Evolutionary conservation across 1,140 invertebrate species (phyloP).

Genomic region (Anastatus disparis): DNA sequence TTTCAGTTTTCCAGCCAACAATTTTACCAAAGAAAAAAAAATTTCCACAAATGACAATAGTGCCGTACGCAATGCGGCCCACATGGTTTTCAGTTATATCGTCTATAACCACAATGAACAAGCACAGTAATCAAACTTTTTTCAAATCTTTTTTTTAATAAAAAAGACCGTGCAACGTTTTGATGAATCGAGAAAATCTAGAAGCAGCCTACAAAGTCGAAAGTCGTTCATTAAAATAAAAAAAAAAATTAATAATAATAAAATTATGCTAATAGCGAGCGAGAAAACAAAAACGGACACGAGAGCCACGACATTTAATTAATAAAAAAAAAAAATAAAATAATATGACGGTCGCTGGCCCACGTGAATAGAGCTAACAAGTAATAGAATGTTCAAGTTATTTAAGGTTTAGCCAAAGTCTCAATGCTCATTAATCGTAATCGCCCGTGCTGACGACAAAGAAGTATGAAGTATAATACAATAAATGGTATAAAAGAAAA

Average conservation of each 20-base stretch:
- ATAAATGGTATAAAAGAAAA: conserved; percentile 21
- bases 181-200: conserved; percentile 41
- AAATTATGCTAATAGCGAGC: conserved; percentile 32
- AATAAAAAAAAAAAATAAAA: no score
- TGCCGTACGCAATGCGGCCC: background rate
- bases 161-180: conserved; percentile 35
- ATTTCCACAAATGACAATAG: conserved; percentile 32
- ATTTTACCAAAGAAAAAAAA: conserved; percentile 8
- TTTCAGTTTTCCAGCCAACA: conserved; percentile 33
- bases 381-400: conserved; percentile 30
- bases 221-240: conserved; percentile 40
- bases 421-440: conserved; percentile 43
- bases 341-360: conserved; percentile 50
- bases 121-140: background rate
- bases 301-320: conserved; percentile 46
- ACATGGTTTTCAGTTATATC: conserved; percentile 37
- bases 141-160: background rate
- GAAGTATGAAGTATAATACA: conserved; percentile 1
- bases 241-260: conserved; percentile 15
- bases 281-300: conserved; percentile 34
- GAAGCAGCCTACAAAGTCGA: conserved; percentile 40
- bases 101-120: background rate
- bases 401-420: conserved; percentile 32
- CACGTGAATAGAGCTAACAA: conserved; percentile 47
- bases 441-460: conserved; percentile 38